Evolutionary conservation across 2,113 vertebrate species (phyloP).

Genomic region (Orientallactaga bullata): DNA sequence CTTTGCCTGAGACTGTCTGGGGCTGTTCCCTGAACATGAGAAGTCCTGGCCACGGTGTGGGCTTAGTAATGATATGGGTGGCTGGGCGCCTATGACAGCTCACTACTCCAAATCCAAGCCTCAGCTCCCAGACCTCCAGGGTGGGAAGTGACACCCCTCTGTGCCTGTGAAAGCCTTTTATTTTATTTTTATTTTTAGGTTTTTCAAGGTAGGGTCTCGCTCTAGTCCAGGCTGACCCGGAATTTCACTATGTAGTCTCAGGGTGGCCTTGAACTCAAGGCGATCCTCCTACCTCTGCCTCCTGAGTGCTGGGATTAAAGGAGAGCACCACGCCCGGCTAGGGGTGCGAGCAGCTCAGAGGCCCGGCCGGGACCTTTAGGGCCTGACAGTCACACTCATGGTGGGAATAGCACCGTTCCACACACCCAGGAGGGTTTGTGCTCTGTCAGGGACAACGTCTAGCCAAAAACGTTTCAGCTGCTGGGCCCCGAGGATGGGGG

Average conservation of each 20-base stretch:
- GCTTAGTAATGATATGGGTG: not conserved
- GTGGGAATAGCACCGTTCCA: not conserved
- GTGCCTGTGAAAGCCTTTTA: not conserved
- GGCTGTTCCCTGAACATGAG: too few relatives aligned
- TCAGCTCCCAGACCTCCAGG: not conserved
- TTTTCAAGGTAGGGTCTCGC: too few relatives aligned
- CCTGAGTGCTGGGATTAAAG: too few relatives aligned
- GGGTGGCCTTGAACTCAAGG: too few relatives aligned
- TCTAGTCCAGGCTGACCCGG: too few relatives aligned
- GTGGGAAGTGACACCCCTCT: not conserved
- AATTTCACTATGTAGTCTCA: too few relatives aligned
- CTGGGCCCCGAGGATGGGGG: not conserved
- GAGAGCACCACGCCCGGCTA: too few relatives aligned
- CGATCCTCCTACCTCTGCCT: too few relatives aligned
- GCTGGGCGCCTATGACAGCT: not conserved
- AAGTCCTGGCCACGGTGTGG: not conserved
- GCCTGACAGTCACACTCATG: not conserved
- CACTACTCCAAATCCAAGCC: not conserved
- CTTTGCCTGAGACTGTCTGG: accelerated
- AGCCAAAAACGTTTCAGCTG: not conserved
- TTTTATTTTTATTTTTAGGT: too few relatives aligned
- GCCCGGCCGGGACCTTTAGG: not conserved
- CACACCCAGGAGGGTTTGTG: not conserved
- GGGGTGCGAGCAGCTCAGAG: not conserved
- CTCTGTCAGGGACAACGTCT: too few relatives aligned